phyloP scores from a whole-genome alignment of 2,113 vertebrate genomes.

The Limnothrissa miodon region DNA sequence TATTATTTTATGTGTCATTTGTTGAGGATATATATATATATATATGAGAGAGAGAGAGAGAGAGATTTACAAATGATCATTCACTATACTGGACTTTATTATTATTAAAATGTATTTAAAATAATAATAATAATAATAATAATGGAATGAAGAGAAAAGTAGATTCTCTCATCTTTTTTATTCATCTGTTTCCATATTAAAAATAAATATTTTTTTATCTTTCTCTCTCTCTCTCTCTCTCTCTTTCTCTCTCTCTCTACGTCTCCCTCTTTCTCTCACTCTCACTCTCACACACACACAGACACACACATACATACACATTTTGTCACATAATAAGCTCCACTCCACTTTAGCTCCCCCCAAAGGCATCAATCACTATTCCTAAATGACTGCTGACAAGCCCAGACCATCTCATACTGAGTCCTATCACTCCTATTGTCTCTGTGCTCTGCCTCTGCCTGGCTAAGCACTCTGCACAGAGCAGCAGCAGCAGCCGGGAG shows the following conservation, averaged over 20 bases:
- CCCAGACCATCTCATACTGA: not conserved
- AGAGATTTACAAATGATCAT: too few relatives aligned
- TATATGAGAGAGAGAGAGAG: too few relatives aligned
- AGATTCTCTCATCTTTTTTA: too few relatives aligned
- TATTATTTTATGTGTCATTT: not conserved
- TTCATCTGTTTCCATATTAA: not conserved
- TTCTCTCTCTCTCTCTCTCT: too few relatives aligned
- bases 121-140: too few relatives aligned
- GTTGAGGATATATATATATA: too few relatives aligned
- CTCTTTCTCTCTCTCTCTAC: not conserved
- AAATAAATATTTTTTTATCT: not conserved
- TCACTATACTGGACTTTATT: too few relatives aligned
- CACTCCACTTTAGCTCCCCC: not conserved
- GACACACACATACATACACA: not conserved
- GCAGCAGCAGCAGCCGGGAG: not conserved
- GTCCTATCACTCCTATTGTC: slow-evolving; percentile 1
- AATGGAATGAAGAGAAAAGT: too few relatives aligned
- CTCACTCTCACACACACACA: not conserved
- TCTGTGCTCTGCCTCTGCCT: not conserved
- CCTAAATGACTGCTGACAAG: slow-evolving; percentile 12
- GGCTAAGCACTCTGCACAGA: slow-evolving; percentile 11
- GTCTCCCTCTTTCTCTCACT: not conserved
- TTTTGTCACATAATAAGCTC: slow-evolving; percentile 10
- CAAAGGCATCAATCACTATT: slow-evolving; percentile 16
- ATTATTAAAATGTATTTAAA: too few relatives aligned